Evolutionary conservation across 2,888 invertebrate species (phyloP).

Genomic region (Tryphoninae sp.): DNA sequence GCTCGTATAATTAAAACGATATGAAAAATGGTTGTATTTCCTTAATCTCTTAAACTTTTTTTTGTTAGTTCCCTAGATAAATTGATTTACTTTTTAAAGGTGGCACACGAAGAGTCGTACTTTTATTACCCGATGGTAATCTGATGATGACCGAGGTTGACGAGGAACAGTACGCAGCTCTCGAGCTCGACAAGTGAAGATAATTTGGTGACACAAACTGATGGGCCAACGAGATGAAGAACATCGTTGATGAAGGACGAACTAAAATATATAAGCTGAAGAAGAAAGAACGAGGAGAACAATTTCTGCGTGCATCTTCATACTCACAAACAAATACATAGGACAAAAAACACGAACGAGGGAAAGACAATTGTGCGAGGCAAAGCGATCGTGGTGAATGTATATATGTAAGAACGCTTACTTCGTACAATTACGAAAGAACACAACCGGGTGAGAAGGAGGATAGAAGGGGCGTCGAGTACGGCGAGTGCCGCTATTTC

Average conservation of each 20-base stretch:
- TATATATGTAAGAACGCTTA: constrained; percentile 79
- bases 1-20: no score
- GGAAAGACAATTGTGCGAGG: constrained; percentile 70
- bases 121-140: constrained; percentile 92
- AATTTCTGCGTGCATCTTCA: constrained; percentile 38
- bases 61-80: not conserved
- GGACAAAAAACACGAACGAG: constrained; percentile 50
- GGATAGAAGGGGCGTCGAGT: constrained; percentile 10
- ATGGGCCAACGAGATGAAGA: constrained; percentile 16
- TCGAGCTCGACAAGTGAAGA: constrained; percentile 84
- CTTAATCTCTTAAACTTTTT: constrained; percentile 8
- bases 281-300: constrained; percentile 37
- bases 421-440: constrained; percentile 68
- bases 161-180: constrained; percentile 91
- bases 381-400: constrained; percentile 73
- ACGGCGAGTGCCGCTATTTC: not conserved
- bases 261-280: constrained; percentile 8
- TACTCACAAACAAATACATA: constrained; percentile 15
- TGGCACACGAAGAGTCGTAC: constrained; percentile 91
- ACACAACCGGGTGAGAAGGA: constrained; percentile 55
- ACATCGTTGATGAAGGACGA: constrained; percentile 37
- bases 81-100: constrained; percentile 82
- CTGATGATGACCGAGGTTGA: constrained; percentile 94
- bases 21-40: no score
- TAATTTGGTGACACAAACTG: constrained; percentile 20